Percentiles rank a stretch among this genome's conserved stretches.
Evolutionary conservation across 1,140 invertebrate species (phyloP).

Genomic region (Acyrthosiphon pisum): DNA sequence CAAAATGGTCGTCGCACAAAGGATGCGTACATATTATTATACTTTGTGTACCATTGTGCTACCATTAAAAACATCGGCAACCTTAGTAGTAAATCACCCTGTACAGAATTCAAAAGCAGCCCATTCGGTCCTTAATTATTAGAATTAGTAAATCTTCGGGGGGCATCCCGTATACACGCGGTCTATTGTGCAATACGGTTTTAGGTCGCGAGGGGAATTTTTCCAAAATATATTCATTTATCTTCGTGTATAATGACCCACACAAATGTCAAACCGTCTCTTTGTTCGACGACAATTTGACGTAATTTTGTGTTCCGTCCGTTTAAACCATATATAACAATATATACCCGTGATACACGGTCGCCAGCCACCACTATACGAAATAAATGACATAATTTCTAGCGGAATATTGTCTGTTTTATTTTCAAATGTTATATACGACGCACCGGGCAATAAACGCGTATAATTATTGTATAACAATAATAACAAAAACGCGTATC

Average conservation of each 20-base stretch:
- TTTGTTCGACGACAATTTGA: conserved; percentile 28
- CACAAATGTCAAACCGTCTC: conserved; percentile 35
- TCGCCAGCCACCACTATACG: no score
- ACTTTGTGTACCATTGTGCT: not conserved
- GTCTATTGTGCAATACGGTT: not conserved
- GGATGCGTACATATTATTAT: not conserved
- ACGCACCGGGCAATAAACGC: not conserved
- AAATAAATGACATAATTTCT: conserved; percentile 1
- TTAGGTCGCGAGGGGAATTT: not conserved
- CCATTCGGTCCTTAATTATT: conserved; percentile 23
- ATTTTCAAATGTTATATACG: not conserved
- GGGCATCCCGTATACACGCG: not conserved
- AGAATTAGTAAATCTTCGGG: conserved; percentile 28
- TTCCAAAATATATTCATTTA: conserved; percentile 23
- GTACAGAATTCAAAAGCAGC: conserved; percentile 23
- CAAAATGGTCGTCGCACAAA: not conserved
- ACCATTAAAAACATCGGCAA: conserved; percentile 22
- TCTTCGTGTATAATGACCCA: conserved; percentile 45
- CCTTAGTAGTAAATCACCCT: conserved; percentile 36
- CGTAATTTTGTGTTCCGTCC: conserved; percentile 19
- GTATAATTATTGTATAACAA: not conserved
- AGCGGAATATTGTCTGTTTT: not conserved
- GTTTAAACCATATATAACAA: not conserved
- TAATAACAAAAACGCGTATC: not conserved
- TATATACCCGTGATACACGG: no score